Conservation (phyloP, 2,888 invertebrate genomes). For the Andrena dorsata region DNA sequence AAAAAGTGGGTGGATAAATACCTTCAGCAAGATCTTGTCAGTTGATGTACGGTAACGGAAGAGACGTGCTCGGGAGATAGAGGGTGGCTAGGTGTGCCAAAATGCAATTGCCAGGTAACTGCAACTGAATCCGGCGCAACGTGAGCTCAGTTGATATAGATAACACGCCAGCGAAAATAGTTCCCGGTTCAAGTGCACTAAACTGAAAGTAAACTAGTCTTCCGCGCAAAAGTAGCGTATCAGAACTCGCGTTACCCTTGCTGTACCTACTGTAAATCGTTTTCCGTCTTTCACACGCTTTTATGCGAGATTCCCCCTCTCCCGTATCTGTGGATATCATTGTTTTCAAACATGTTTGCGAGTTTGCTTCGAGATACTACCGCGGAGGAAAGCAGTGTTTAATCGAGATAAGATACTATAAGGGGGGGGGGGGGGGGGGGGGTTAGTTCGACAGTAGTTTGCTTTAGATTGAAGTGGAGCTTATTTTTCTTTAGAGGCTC, state of each 20-base stretch:
- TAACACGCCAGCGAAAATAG: conserved; percentile 55
- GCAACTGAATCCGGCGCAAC: neutral
- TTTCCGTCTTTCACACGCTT: neutral
- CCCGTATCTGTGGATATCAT: neutral
- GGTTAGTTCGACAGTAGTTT: too few relatives aligned
- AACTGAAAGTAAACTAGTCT: conserved; percentile 44
- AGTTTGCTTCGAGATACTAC: neutral
- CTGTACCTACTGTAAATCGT: neutral
- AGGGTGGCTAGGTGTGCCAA: conserved; percentile 28
- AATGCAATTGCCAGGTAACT: conserved; percentile 44
- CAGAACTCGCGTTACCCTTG: neutral
- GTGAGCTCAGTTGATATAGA: conserved; percentile 30
- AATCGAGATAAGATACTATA: conserved; percentile 17
- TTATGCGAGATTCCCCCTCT: neutral
- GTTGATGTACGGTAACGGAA: neutral
- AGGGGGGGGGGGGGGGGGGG: neutral
- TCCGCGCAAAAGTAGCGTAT: conserved; percentile 18
- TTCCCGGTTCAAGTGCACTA: conserved; percentile 46
- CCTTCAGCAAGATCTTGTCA: neutral
- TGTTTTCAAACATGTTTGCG: neutral
- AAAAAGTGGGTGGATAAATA: neutral
- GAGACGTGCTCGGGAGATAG: neutral
- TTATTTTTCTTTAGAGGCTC: too few relatives aligned
- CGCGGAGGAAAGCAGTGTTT: neutral
- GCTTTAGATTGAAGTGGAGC: too few relatives aligned